Evolutionary conservation across 2,797 vertebrate genomes (phyloP).

Genomic region (Huso huso): DNA sequence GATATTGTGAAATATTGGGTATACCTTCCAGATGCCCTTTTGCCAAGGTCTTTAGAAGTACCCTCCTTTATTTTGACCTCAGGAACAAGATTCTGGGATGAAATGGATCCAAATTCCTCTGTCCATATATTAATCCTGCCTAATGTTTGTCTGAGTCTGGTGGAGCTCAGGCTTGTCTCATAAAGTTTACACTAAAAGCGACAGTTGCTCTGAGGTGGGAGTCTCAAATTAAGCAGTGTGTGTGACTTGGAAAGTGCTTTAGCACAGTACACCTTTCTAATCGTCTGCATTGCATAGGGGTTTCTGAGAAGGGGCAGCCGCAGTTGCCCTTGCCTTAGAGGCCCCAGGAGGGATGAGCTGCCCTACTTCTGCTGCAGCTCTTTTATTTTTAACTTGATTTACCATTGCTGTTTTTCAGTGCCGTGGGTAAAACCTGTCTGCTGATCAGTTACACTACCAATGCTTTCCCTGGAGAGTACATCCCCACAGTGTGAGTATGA

Average conservation of each 20-base stretch:
- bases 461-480: constrained; percentile 82
- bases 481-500: constrained; percentile 74
- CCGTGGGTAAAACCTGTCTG: constrained; percentile 80
- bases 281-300: neutral
- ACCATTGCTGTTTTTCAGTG: constrained; percentile 43
- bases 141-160: too few relatives aligned
- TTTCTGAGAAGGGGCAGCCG: neutral
- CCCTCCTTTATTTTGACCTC: too few relatives aligned
- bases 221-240: neutral
- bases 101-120: too few relatives aligned
- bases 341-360: neutral
- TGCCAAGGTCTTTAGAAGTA: too few relatives aligned
- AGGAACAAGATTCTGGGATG: too few relatives aligned
- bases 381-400: constrained; percentile 7
- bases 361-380: neutral
- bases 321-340: neutral
- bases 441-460: constrained; percentile 86
- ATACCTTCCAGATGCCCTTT: too few relatives aligned
- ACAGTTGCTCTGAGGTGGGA: too few relatives aligned
- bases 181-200: too few relatives aligned
- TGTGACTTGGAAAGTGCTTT: too few relatives aligned
- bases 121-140: too few relatives aligned
- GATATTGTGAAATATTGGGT: too few relatives aligned
- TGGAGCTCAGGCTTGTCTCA: too few relatives aligned
- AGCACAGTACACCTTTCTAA: neutral